Percentiles rank a stretch among this genome's conserved stretches.
Conservation (phyloP, 2,888 invertebrate species). For the Sycophila texana region DNA sequence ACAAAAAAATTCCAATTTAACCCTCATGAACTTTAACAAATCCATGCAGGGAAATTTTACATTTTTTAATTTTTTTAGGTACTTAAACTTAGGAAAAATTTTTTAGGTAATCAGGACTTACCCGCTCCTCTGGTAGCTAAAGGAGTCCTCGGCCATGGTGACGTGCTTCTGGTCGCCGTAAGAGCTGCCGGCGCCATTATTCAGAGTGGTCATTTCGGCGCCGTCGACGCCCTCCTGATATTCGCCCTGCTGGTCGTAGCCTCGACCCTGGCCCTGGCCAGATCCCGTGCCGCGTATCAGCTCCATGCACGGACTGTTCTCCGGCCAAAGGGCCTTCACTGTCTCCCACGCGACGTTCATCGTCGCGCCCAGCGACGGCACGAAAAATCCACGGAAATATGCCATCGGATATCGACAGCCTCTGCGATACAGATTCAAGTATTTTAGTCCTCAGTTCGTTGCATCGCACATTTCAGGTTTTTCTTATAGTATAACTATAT, state of each 20-base stretch:
- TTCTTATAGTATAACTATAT: too few species aligned
- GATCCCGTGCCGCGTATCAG: conserved; percentile 73
- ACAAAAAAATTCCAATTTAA: too few species aligned
- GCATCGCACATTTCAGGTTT: too few species aligned
- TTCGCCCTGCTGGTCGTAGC: conserved; percentile 63
- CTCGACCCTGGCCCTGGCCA: conserved; percentile 58
- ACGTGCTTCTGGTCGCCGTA: conserved; percentile 71
- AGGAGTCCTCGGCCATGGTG: conserved; percentile 72
- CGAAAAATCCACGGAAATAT: conserved; percentile 80
- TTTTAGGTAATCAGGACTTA: conserved; percentile 54
- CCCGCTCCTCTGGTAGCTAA: conserved; percentile 73
- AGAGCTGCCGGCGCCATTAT: conserved; percentile 65
- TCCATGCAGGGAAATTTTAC: too few species aligned
- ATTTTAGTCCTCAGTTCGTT: too few species aligned
- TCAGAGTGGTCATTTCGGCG: conserved; percentile 75
- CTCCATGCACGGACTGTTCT: conserved; percentile 78
- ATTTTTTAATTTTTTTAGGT: too few species aligned
- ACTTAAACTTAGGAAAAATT: too few species aligned
- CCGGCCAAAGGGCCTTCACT: conserved; percentile 86
- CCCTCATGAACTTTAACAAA: too few species aligned
- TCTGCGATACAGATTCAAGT: background rate
- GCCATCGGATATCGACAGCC: conserved; percentile 76
- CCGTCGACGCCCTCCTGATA: conserved; percentile 72
- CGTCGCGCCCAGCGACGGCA: conserved; percentile 86
- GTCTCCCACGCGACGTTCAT: conserved; percentile 90